Base-by-base conservation (phyloP, 2,797 vertebrate genomes). In the Melopsittacus undulatus region DNA sequence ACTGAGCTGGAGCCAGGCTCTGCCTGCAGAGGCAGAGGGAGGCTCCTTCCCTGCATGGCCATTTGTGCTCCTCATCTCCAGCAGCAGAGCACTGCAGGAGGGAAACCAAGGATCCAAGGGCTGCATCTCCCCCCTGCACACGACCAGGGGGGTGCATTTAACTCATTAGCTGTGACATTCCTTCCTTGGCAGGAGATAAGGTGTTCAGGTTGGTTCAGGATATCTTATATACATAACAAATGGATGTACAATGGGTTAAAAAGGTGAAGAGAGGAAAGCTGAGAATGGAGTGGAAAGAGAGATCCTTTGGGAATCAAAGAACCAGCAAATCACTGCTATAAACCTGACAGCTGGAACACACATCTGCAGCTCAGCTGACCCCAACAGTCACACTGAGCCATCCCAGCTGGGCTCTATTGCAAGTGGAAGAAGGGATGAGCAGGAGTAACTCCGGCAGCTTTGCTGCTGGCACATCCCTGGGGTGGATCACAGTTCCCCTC, bases 291-390 rank as follows among this genome's bases (percentile, higher is more conserved):
- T 11, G 38, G 76, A 9, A 91, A 68, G 83, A 94, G 92, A 95
- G 95, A 72, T 95, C 96, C 91, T 93, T 92, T 4, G 63, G 95
- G 96, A 96, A 32, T 57, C 1, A 82, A 96, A 96, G 96, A 96
- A 95, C 89, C 96, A 85, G 88, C 78, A 78, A 40, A 51, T 24
- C 26, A 3, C 80, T 68, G 83, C 89, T 76, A 15, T 3, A 4
- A 45, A 63, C 48, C 68, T 11, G 0, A 7, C 16, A 13, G 27
- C 49, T 13, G 6, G 68, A 62, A 20, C 46, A 34, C 11, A 5
- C 20, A 56, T 7, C 36, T 12, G 52, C 42, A 45, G 79, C 77
- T 29, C 46, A 12, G 4, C 29, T 10, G 49, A 9, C 21, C 24
- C 48, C 75, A 27, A 2, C 38, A 2, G 1, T 7, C 15, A 2